A percentile compares a stretch with the other conserved stretches of the same genome.
Conservation (phyloP, 2,888 invertebrate genomes). For the Eilema griseolum region DNA sequence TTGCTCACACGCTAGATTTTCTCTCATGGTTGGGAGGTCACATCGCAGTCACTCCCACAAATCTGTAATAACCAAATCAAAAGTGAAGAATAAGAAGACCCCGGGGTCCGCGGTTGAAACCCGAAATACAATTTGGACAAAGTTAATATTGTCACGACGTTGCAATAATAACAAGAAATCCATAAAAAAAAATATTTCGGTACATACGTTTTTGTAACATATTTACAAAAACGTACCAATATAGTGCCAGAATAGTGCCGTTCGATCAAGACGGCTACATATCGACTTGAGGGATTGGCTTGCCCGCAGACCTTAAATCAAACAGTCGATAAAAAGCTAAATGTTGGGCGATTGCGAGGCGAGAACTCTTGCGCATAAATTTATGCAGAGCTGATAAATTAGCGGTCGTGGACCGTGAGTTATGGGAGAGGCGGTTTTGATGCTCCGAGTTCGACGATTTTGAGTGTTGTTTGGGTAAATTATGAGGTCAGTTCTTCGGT, state of each 20-base stretch:
- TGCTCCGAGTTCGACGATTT: conserved; percentile 14
- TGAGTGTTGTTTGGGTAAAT: conserved; percentile 1
- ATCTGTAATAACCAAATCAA: too few species aligned
- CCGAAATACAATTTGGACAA: too few species aligned
- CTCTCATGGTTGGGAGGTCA: too few species aligned
- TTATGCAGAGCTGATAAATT: conserved; percentile 83
- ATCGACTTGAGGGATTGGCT: conserved; percentile 85
- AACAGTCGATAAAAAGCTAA: conserved; percentile 86
- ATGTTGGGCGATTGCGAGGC: conserved; percentile 83
- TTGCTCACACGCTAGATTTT: too few species aligned
- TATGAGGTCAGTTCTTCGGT: background rate
- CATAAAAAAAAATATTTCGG: too few species aligned
- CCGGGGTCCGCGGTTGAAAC: too few species aligned
- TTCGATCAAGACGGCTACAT: conserved; percentile 62
- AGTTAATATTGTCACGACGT: too few species aligned
- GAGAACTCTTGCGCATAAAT: conserved; percentile 80
- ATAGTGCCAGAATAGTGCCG: conserved; percentile 66
- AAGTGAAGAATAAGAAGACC: too few species aligned
- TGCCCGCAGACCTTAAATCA: conserved; percentile 75
- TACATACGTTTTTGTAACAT: too few species aligned
- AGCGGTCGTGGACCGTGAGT: conserved; percentile 72
- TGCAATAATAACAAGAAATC: too few species aligned
- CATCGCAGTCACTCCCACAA: too few species aligned
- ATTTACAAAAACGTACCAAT: background rate
- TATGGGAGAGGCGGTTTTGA: conserved; percentile 58